Evolutionary conservation across 2,113 vertebrate species (phyloP).

Genomic region (Malurus melanocephalus): DNA sequence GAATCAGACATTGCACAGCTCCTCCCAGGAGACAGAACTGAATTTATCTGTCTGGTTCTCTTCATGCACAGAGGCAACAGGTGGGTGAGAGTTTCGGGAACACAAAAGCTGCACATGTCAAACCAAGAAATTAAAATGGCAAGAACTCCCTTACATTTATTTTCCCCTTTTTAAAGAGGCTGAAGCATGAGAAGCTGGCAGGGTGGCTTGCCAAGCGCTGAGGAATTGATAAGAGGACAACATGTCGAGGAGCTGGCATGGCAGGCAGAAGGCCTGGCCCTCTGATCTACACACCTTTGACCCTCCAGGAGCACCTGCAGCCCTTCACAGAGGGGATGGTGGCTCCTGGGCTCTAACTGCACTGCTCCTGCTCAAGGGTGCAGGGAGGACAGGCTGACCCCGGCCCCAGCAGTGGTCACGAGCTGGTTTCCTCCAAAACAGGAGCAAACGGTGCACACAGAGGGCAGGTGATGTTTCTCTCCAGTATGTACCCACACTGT

Average conservation of each 20-base stretch:
- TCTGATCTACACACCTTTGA: background rate
- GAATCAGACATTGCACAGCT: background rate
- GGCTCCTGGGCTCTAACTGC: background rate
- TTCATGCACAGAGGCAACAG: background rate
- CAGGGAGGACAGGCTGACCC: background rate
- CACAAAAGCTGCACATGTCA: background rate
- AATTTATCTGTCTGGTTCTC: background rate
- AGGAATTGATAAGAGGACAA: background rate
- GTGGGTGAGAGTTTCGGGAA: background rate
- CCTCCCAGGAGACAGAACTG: background rate
- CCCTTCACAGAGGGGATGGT: rapidly evolving
- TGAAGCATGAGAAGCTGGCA: background rate
- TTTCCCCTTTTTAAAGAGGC: background rate
- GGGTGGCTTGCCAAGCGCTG: background rate
- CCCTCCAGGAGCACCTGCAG: background rate
- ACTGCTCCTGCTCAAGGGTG: background rate
- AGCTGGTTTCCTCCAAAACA: background rate
- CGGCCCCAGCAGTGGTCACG: rapidly evolving
- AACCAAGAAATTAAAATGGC: background rate
- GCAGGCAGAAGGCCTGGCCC: background rate
- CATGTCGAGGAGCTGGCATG: rapidly evolving
- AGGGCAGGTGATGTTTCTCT: background rate
- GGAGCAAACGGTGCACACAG: background rate
- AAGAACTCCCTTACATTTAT: background rate
- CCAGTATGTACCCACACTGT: rapidly evolving